Conservation (phyloP, 2,113 vertebrate genomes). For the Lonchura striata region DNA sequence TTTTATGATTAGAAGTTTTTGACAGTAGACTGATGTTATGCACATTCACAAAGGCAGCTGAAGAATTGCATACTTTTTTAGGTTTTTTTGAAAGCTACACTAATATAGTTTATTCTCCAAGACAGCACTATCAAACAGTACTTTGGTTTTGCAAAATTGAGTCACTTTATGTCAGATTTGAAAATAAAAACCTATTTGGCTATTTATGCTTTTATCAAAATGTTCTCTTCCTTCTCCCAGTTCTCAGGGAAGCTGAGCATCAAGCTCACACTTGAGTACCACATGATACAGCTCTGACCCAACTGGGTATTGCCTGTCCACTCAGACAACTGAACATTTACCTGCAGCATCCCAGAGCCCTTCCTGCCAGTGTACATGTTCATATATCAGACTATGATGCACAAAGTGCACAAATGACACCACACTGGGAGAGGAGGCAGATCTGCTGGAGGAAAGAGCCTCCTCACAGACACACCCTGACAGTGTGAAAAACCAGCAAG, state of each 20-base stretch:
- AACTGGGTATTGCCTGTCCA: background rate
- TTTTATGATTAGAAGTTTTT: background rate
- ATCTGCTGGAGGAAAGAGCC: background rate
- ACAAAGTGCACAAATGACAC: background rate
- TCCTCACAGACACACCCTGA: background rate
- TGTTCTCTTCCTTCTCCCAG: background rate
- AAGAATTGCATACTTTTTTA: rapidly evolving
- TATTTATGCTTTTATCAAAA: background rate
- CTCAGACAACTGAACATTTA: background rate
- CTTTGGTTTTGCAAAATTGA: background rate
- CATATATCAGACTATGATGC: background rate
- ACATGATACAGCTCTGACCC: background rate
- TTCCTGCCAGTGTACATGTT: background rate
- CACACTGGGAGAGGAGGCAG: background rate
- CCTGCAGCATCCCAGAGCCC: background rate
- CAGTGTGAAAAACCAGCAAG: background rate
- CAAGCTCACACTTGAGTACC: background rate
- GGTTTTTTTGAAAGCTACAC: background rate
- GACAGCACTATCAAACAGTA: background rate
- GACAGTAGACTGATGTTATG: background rate
- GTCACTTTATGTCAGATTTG: background rate
- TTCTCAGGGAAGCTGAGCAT: background rate
- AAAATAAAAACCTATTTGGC: background rate
- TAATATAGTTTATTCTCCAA: background rate
- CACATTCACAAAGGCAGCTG: background rate